phyloP scores from a whole-genome alignment of 2,113 vertebrate genomes.

The Odontesthes bonariensis region DNA sequence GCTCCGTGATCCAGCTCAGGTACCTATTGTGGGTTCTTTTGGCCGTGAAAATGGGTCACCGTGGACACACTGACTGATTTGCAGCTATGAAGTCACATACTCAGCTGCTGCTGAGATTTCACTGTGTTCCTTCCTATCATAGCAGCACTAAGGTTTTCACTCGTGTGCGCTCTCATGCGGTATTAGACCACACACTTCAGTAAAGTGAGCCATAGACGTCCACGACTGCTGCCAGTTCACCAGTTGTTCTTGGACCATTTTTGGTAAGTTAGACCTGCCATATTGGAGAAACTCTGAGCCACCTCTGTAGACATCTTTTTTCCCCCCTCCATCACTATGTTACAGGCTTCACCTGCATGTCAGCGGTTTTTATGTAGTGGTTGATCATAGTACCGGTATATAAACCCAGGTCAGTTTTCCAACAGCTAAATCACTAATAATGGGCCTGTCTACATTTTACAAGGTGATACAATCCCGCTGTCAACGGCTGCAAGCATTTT shows the following conservation, averaged over 20 bases:
- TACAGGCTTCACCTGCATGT: neutral
- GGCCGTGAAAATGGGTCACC: neutral
- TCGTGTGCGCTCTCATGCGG: neutral
- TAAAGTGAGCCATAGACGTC: neutral
- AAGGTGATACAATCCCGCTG: neutral
- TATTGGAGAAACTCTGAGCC: neutral
- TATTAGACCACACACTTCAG: neutral
- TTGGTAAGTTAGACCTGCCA: too few species aligned
- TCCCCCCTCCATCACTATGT: neutral
- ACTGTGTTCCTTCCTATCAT: neutral
- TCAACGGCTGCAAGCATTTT: constrained; percentile 22
- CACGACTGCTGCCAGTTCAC: neutral
- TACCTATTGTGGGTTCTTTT: neutral
- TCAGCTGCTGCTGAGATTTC: neutral
- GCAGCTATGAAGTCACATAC: neutral
- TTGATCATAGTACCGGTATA: neutral
- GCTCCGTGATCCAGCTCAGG: too few species aligned
- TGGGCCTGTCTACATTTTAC: neutral
- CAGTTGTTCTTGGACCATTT: neutral
- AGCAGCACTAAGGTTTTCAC: constrained; percentile 2
- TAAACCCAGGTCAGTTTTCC: constrained; percentile 1
- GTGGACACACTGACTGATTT: neutral
- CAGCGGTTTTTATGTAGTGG: neutral
- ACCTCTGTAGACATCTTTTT: neutral
- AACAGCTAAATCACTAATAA: constrained; percentile 8